These are phyloP conservation scores for Lathronympha strigana DNA, from an alignment of 2,888 invertebrate species.

Conservation along the genomic window DNA sequence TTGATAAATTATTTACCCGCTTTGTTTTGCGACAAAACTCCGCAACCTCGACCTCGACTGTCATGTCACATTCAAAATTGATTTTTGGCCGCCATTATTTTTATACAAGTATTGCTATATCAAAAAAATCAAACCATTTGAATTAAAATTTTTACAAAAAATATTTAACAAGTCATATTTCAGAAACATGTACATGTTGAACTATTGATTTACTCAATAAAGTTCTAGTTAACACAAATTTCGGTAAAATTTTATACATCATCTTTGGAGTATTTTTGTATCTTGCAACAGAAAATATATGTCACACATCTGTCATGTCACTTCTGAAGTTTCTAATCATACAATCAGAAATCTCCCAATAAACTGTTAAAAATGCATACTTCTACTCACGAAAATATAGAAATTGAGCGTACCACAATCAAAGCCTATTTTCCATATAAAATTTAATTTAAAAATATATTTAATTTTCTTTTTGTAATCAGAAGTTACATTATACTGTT, in stretches of 20 bases:
- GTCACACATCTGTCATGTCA: conserved; percentile 18
- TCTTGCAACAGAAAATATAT: too few species aligned
- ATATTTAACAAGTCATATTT: background rate
- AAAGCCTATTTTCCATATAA: too few species aligned
- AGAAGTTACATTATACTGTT: background rate
- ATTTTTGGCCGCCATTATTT: conserved; percentile 79
- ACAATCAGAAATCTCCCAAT: background rate
- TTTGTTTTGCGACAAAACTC: conserved; percentile 48
- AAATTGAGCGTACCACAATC: too few species aligned
- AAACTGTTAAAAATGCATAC: too few species aligned
- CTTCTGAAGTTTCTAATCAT: background rate
- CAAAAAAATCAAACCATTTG: background rate
- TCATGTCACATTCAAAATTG: conserved; percentile 77
- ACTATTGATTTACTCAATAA: background rate
- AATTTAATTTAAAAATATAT: too few species aligned
- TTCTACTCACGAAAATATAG: too few species aligned
- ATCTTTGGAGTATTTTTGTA: background rate
- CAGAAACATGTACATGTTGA: too few species aligned
- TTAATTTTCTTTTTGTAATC: too few species aligned
- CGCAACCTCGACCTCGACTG: conserved; percentile 45
- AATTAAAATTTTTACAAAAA: background rate
- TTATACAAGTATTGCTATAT: conserved; percentile 44
- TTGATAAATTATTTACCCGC: conserved; percentile 51
- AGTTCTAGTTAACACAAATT: background rate
- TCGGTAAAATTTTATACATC: background rate